A percentile compares a stretch with the other conserved stretches of the same genome.
These are phyloP conservation scores for Drosophila neocordata DNA, from an alignment of 1,140 invertebrate genomes.

Conservation along the genomic window DNA sequence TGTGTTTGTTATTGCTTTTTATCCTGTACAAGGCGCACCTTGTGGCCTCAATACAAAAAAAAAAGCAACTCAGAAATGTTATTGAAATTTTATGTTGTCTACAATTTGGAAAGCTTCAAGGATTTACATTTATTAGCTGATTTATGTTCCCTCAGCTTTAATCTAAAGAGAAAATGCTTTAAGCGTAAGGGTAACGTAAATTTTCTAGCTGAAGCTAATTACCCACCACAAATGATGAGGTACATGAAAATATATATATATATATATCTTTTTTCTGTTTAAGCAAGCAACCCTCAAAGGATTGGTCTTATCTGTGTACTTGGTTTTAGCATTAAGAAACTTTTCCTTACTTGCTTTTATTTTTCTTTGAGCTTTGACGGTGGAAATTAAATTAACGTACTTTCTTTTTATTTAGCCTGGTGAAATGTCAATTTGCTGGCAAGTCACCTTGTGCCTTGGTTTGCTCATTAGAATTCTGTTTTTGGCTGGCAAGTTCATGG, in stretches of 20 bases:
- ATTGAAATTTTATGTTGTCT: conserved; percentile 79
- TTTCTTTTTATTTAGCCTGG: conserved; percentile 21
- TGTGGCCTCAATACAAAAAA: background rate
- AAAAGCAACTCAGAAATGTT: conserved; percentile 45
- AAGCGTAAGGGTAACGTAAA: background rate
- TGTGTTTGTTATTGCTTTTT: conserved; percentile 46
- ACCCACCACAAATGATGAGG: conserved; percentile 51
- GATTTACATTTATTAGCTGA: conserved; percentile 65
- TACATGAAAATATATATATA: too few species aligned
- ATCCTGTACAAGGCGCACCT: conserved; percentile 52
- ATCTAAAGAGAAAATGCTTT: conserved; percentile 21
- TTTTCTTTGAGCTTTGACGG: conserved; percentile 71
- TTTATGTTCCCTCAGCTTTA: conserved; percentile 51
- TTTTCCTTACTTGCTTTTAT: conserved; percentile 70
- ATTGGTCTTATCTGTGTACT: conserved; percentile 62
- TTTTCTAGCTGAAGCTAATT: conserved; percentile 46
- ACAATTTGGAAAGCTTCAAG: conserved; percentile 46
- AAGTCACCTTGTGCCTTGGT: conserved; percentile 55
- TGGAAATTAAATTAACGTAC: conserved; percentile 72
- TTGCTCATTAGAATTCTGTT: conserved; percentile 75
- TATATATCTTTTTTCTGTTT: conserved; percentile 35
- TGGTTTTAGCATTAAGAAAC: conserved; percentile 55
- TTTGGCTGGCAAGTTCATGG: conserved; percentile 57
- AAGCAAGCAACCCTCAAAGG: conserved; percentile 37
- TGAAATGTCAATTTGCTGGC: conserved; percentile 60